These are phyloP conservation scores for Hydrocynus forskahlii DNA, from an alignment of 2,797 vertebrate genomes.

Conservation along the genomic window DNA sequence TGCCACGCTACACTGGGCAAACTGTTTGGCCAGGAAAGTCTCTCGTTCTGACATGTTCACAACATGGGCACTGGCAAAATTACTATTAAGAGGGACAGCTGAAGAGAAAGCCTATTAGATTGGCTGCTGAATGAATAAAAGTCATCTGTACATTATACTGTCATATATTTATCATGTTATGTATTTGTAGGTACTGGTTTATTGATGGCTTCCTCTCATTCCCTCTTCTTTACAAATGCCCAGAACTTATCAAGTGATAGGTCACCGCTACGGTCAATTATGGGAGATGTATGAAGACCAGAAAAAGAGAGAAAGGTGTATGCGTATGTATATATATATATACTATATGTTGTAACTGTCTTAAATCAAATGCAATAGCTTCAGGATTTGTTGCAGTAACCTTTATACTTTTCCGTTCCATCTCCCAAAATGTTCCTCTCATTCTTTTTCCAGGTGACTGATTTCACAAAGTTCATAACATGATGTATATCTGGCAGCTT, in stretches of 20 bases:
- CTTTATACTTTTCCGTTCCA: constrained; percentile 4
- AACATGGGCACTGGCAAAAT: too few relatives aligned
- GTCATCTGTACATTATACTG: too few relatives aligned
- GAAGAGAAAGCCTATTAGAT: too few relatives aligned
- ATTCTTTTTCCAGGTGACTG: constrained; percentile 35
- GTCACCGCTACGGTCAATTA: constrained; percentile 59
- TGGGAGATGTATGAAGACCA: constrained; percentile 53
- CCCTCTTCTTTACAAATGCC: constrained; percentile 52
- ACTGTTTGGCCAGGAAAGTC: too few relatives aligned
- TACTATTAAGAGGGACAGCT: too few relatives aligned
- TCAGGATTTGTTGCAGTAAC: background rate
- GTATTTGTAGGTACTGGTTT: constrained; percentile 55
- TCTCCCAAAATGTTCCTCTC: constrained; percentile 13
- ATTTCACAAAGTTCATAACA: constrained; percentile 35
- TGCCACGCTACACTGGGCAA: too few relatives aligned
- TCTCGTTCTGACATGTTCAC: too few relatives aligned
- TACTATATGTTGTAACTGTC: too few relatives aligned
- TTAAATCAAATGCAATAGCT: background rate
- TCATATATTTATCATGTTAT: too few relatives aligned
- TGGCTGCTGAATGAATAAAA: too few relatives aligned
- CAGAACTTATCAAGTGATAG: constrained; percentile 50
- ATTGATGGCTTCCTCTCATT: constrained; percentile 53
- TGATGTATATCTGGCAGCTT: constrained; percentile 43
- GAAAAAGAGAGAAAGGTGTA: too few relatives aligned
- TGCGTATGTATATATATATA: too few relatives aligned